These are phyloP conservation scores for Caradrina kadenii DNA, from an alignment of 2,888 invertebrate species.

Conservation along the genomic window DNA sequence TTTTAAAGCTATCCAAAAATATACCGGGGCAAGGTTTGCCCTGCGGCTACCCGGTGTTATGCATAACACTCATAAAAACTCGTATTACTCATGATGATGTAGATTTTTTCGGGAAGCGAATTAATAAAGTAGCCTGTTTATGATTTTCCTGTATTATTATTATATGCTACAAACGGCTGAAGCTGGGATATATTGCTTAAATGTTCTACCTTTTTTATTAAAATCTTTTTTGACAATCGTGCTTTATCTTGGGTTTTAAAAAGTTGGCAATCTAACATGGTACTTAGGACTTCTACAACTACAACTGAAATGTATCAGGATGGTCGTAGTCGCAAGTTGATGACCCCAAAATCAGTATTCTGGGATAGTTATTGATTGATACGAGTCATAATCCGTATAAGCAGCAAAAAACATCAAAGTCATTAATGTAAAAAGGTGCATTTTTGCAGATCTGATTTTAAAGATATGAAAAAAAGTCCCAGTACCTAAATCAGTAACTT, in stretches of 20 bases:
- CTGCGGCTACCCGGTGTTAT: constrained; percentile 58
- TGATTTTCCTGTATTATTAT: constrained; percentile 36
- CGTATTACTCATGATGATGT: constrained; percentile 57
- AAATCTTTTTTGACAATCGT: background rate
- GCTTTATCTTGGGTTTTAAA: constrained; percentile 1
- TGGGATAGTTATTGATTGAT: background rate
- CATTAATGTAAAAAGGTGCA: background rate
- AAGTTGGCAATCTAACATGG: constrained; percentile 21
- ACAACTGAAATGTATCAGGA: background rate
- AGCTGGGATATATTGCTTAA: constrained; percentile 1
- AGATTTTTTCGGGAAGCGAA: constrained; percentile 53
- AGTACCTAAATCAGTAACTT: background rate
- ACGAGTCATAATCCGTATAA: background rate
- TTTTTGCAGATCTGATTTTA: background rate
- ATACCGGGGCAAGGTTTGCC: constrained; percentile 50
- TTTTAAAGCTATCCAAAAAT: constrained; percentile 68
- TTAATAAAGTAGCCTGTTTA: constrained; percentile 51
- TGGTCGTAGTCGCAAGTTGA: background rate
- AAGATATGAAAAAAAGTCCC: background rate
- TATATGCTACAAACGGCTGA: constrained; percentile 14
- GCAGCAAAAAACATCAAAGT: background rate
- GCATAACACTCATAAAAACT: constrained; percentile 61
- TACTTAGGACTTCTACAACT: background rate
- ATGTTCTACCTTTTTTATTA: background rate
- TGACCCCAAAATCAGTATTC: background rate